Base-by-base conservation (phyloP, 2,888 invertebrate genomes). In the Caenorhabditis sp. region DNA sequence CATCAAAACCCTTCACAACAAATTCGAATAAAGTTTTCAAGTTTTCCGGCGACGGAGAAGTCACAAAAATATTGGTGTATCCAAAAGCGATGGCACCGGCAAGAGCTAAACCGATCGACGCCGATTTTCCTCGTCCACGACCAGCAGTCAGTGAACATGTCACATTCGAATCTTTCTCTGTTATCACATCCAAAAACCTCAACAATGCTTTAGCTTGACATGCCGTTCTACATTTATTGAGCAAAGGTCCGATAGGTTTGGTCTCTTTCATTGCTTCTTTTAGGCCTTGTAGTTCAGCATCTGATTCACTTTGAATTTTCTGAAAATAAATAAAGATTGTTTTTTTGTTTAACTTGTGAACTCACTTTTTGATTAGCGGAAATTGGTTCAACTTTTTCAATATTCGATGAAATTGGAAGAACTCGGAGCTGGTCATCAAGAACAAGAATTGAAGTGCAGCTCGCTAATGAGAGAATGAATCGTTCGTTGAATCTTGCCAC, bases 21-120 rank as follows among this genome's bases (percentile, higher is more conserved):
- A 99, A 99, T 88, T 97, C 95, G 89, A 99, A 99, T 12, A 99
- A 91, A 0, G 99, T 99, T 72, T 94, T 94, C 88, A 99, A 91
- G 90, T 99, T 99, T 89, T 99, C 99, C 0, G 99, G 97, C 88
- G 94, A 94, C 0, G 99, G 99, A 63, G 96, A 95, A 0, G 99
- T 97, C 49, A 99, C 95, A 89, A 95, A 97, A 74, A 97, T 93
- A 88, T 95, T 96, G 50, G 95, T 93, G 88, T 94, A 94, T 31
- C 93, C 90, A 84, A 90, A 90, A 14, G 89, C 90, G 21, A 91
- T 88, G 26, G 91, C 90, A 26, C 90, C 89, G 49, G 90, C 93
- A 19, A 99, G 92, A 0, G 97, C 92, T 23, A 99, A 90, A 0
- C 86, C 97, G 54, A 99, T 90, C 3, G 97, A 94, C 0, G 99